These are phyloP conservation scores for Sphaerodactylus townsendi DNA, from an alignment of 2,113 vertebrate genomes.

Conservation along the genomic window DNA sequence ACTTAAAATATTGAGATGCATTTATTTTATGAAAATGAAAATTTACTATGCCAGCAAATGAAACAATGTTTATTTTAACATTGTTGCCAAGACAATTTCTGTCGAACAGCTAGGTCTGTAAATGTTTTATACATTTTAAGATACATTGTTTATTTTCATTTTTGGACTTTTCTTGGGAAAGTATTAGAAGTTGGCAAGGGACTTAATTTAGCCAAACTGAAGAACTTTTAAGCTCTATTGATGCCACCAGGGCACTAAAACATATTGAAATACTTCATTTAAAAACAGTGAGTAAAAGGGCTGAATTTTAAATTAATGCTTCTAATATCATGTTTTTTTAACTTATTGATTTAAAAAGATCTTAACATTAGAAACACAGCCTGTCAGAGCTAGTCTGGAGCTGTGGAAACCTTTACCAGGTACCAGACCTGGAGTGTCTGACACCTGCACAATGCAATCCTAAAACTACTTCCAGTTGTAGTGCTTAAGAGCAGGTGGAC, in stretches of 20 bases:
- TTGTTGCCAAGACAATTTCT: background rate
- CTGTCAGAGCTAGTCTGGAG: no score
- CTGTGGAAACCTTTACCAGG: no score
- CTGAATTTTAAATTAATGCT: background rate
- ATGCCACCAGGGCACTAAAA: background rate
- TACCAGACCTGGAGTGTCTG: no score
- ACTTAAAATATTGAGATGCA: slow-evolving; percentile 30
- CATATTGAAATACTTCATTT: no score
- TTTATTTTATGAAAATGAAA: slow-evolving; percentile 26
- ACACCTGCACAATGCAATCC: no score
- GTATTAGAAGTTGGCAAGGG: no score
- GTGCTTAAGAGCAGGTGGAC: no score
- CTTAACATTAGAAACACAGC: no score
- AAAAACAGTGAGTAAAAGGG: background rate
- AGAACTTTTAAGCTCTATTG: background rate
- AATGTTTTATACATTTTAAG: background rate
- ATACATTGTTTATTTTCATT: background rate
- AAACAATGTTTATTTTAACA: accelerated
- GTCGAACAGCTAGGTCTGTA: background rate
- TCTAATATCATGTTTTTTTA: no score
- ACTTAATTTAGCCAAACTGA: background rate
- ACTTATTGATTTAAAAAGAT: no score
- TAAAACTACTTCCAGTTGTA: no score
- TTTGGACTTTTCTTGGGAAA: slow-evolving; percentile 2
- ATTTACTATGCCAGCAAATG: slow-evolving; percentile 21